A percentile compares a stretch with the other conserved stretches of the same genome.
These are phyloP conservation scores for Eudyptes chrysolophus DNA, from an alignment of 2,113 vertebrate genomes.

Conservation along the genomic window DNA sequence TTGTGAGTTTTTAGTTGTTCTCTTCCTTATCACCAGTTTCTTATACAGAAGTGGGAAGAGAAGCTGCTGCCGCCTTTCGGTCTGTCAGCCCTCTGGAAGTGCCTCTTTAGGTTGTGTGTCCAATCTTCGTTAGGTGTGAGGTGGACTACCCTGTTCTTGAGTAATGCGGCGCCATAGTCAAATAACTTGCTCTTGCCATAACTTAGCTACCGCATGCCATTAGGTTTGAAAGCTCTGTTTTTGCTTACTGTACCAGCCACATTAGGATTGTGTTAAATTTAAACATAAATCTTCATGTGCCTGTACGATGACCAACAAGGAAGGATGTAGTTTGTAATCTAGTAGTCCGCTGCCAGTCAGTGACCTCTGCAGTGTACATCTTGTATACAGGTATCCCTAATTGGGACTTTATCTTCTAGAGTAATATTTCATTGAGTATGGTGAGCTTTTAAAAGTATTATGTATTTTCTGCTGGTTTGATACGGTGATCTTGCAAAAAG, in stretches of 20 bases:
- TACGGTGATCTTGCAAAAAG: not conserved
- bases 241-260: not conserved
- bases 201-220: not conserved
- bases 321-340: not conserved
- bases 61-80: not conserved
- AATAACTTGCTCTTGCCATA: not conserved
- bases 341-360: not conserved
- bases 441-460: not conserved
- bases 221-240: not conserved
- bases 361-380: not conserved
- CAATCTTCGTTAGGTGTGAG: rapidly evolving
- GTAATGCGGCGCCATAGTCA: not conserved
- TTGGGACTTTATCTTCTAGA: not conserved
- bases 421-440: not conserved
- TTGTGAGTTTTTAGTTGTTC: not conserved
- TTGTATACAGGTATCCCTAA: not conserved
- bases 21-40: not conserved
- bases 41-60: not conserved
- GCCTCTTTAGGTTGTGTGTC: not conserved
- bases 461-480: not conserved
- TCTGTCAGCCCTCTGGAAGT: not conserved
- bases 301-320: not conserved
- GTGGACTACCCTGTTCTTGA: not conserved
- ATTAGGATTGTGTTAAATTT: not conserved
- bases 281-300: not conserved